Percentiles rank a stretch among this genome's conserved stretches.
phyloP scores from a whole-genome alignment of 2,888 invertebrate species.

The Hyppa rectilinea region DNA sequence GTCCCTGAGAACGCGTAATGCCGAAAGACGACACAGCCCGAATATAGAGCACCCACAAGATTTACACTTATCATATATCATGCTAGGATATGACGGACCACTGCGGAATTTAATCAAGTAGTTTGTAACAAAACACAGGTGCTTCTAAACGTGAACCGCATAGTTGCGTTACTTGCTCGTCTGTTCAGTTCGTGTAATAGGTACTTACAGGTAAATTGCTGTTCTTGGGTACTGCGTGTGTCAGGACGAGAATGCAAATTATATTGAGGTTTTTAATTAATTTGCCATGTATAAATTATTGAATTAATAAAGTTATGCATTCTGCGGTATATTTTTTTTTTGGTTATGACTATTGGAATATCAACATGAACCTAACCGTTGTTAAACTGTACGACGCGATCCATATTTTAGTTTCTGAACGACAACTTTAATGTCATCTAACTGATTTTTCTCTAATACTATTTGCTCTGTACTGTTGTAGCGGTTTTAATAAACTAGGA shows the following conservation, averaged over 20 bases:
- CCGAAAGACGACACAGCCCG: constrained; percentile 42
- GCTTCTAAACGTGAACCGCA: constrained; percentile 70
- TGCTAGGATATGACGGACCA: constrained; percentile 65
- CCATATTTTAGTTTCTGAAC: too few relatives aligned
- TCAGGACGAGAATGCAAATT: constrained; percentile 27
- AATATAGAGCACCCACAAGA: constrained; percentile 60
- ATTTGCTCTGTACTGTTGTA: too few relatives aligned
- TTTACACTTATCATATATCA: constrained; percentile 69
- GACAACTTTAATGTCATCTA: too few relatives aligned
- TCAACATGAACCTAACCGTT: too few relatives aligned
- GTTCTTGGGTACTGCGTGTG: constrained; percentile 25
- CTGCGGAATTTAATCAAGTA: constrained; percentile 74
- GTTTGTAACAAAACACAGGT: constrained; percentile 73
- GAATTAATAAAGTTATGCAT: background rate
- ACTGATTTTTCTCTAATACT: too few relatives aligned
- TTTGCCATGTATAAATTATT: background rate
- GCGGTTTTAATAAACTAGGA: too few relatives aligned
- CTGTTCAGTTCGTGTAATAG: constrained; percentile 51
- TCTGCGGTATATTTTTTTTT: background rate
- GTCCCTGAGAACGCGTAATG: constrained; percentile 30
- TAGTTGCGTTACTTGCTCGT: constrained; percentile 62
- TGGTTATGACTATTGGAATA: too few relatives aligned
- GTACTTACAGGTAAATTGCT: constrained; percentile 50
- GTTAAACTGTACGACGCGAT: too few relatives aligned
- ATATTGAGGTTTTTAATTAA: constrained; percentile 7